Percentiles rank a stretch among this genome's conserved stretches.
Evolutionary conservation across 2,888 invertebrate species (phyloP).

Genomic region (Watsonalla binaria): DNA sequence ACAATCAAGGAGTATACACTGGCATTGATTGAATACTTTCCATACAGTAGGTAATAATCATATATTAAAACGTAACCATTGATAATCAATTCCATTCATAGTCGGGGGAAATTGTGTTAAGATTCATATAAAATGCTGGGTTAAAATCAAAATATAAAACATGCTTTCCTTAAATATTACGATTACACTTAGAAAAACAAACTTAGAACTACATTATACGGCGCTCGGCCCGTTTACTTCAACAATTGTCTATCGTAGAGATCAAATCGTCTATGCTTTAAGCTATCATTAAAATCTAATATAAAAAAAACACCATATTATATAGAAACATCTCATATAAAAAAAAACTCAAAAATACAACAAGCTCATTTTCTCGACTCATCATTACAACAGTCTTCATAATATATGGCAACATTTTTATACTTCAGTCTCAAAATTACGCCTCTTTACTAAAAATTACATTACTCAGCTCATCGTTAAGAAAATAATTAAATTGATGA

Average conservation of each 20-base stretch:
- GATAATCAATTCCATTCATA: slow-evolving; percentile 37
- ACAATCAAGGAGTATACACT: slow-evolving; percentile 43
- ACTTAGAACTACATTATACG: slow-evolving; percentile 35
- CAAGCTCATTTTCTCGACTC: slow-evolving; percentile 22
- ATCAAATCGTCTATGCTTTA: slow-evolving; percentile 69
- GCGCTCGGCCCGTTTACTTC: slow-evolving; percentile 63
- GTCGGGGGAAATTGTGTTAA: slow-evolving; percentile 37
- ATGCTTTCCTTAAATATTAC: slow-evolving; percentile 54
- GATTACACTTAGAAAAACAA: slow-evolving; percentile 36
- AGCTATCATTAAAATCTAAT: slow-evolving; percentile 57
- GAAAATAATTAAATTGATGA: neutral
- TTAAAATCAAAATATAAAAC: slow-evolving; percentile 72
- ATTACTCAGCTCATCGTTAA: neutral
- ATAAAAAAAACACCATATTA: slow-evolving; percentile 40
- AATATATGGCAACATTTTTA: slow-evolving; percentile 6
- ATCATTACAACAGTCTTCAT: slow-evolving; percentile 20
- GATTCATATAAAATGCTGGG: slow-evolving; percentile 38
- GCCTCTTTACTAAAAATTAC: slow-evolving; percentile 5
- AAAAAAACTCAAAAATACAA: slow-evolving; percentile 39
- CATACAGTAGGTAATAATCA: slow-evolving; percentile 47
- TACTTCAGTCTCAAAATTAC: slow-evolving; percentile 11
- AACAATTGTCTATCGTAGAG: slow-evolving; percentile 64
- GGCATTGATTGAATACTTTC: slow-evolving; percentile 25
- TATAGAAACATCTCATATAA: slow-evolving; percentile 42
- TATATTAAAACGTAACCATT: slow-evolving; percentile 55